Base-by-base conservation (phyloP, 2,888 invertebrate genomes). In the Dryococelus australis region DNA sequence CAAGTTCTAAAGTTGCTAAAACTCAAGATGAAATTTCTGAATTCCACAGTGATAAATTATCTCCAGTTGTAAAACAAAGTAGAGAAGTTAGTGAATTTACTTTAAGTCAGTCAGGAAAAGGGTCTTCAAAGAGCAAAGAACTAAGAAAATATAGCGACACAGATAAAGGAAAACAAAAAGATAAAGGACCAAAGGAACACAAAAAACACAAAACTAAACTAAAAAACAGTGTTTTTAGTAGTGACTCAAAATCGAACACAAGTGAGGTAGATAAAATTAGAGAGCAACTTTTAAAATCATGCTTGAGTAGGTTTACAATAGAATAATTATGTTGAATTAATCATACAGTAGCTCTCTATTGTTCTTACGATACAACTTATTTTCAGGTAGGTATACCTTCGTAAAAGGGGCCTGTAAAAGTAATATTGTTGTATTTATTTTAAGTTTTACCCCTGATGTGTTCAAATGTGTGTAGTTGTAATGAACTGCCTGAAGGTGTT, bases 241-340 rank as follows among this genome's bases (percentile, higher is more conserved):
- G 65, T n/a, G 20, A n/a, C 65, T 65, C n/a, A 8, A 65, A 65
- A 65, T 24, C 65, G 24, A 24, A n/a, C 20, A 65, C n/a, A 20
- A 65, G n/a, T 65, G 24, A 65, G 8, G 16, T 65, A 12, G 65
- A 65, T n/a, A 65, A 65, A 65, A 65, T 65, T 24, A 8, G 65
- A n/a, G 65, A 65, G n/a, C 65, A n/a, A 24, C n/a, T 65, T n/a
- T 65, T 65, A n/a, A 65, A 65, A 65, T 65, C 65, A n/a, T 65
- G 65, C 65, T 65, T 65, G 4, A 65, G 24, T 65, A n/a, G 24
- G n/a, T 65, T 65, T 65, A 65, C 47, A 65, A 20, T 20, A 65
- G 65, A 65, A 65, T 65, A 65, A 24, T 65, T 65, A 1, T 16
- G 24, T 65, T 24, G 65, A 10, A 0, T 65, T 65, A n/a, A n/a